Evolutionary conservation across 1,140 invertebrate genomes (phyloP).

Genomic region (Drosophila insularis): DNA sequence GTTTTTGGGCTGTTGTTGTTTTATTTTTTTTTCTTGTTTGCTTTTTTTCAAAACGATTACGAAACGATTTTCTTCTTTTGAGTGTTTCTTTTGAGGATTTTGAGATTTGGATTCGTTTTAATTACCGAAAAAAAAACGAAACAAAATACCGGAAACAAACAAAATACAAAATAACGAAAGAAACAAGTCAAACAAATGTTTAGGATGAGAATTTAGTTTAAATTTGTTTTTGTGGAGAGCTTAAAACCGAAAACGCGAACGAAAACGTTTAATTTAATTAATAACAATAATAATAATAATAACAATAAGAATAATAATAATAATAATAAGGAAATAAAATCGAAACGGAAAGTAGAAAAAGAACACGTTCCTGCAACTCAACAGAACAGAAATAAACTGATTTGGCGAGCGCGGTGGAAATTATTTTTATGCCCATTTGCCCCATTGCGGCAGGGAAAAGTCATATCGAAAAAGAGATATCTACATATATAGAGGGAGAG

Average conservation of each 20-base stretch:
- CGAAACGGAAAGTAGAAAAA: conserved; percentile 81
- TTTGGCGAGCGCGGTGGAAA: conserved; percentile 69
- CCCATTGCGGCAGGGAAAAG: conserved; percentile 38
- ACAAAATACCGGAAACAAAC: conserved; percentile 18
- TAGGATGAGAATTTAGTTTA: conserved; percentile 12
- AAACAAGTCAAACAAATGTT: background rate
- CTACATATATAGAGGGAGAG: conserved; percentile 4
- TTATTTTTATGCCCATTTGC: conserved; percentile 68
- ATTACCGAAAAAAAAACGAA: conserved; percentile 44
- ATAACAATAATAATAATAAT: conserved; percentile 20
- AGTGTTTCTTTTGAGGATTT: conserved; percentile 25
- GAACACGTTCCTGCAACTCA: conserved; percentile 82
- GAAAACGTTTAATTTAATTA: conserved; percentile 57
- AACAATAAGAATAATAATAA: conserved; percentile 28
- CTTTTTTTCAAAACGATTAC: conserved; percentile 54
- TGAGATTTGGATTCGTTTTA: conserved; percentile 8
- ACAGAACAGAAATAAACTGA: conserved; percentile 83
- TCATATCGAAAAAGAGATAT: too few species aligned
- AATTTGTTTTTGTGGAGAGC: background rate
- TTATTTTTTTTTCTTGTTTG: background rate
- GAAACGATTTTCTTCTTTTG: conserved; percentile 62
- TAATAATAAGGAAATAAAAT: conserved; percentile 81
- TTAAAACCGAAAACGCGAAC: conserved; percentile 47
- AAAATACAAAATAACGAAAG: background rate
- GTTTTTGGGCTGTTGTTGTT: conserved; percentile 2